Evolutionary conservation across 2,888 invertebrate species (phyloP), one percentile per base, ranked within the genome.

Genomic region (Leptopilina myrica): DNA sequence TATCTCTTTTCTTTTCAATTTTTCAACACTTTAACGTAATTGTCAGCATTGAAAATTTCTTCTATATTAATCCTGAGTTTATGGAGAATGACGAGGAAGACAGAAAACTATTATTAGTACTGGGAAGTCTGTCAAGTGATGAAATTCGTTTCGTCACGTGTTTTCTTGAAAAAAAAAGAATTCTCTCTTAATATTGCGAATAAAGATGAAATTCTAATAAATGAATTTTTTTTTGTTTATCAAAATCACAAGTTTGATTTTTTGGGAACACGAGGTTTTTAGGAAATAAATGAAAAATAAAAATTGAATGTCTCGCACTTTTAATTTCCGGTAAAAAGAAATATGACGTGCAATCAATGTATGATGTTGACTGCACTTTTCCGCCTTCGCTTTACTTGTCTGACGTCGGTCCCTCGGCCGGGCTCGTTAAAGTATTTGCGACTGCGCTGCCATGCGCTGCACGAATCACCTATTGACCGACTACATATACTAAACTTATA

Each of bases 371-470:
- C 43, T 49, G 20, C 69, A 49, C 78, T 76, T 80, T 73, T 82
- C 82, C 80, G 84, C 83, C 83, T 80, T 80, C 76, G 40, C 15
- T 78, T 46, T 62, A 56, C 77, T 67, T 78, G 77, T 77, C 49
- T 59, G 69, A 80, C 78, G 78, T 79, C 64, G 81, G 77, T 78
- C 67, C 78, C 66, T 79, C 78, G 69, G 79, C 85, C 85, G 85
- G 80, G 83, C 81, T 82, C 85, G 81, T 82, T 81, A 80, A 81
- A 77, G 81, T 79, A 83, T 85, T 82, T 85, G 90, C 90, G 90
- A 87, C 91, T 90, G 90, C 90, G 90, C 90, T 85, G 83, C 87
- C 87, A 90, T 90, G 90, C 90, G 90, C 90, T 85, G 83, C 87
- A 81, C 82, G 83, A 84, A 85, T 88, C 88, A 89, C 88, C 90